Percentiles rank a stretch among this genome's conserved stretches.
Evolutionary conservation across 2,797 vertebrate species (phyloP).

Genomic region (Rhodeus uyekii): DNA sequence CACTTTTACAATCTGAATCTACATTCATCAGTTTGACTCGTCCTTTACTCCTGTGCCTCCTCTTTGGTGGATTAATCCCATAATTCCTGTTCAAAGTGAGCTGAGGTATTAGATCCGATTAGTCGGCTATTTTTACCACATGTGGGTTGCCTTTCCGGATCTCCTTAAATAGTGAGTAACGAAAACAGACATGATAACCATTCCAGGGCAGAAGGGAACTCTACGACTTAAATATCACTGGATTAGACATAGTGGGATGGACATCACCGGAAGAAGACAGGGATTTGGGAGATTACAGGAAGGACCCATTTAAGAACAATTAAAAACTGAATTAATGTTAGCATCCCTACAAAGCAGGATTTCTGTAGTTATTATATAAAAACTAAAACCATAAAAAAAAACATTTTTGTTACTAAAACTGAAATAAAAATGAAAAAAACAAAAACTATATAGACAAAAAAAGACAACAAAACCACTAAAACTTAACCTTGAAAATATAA

Average conservation of each 20-base stretch:
- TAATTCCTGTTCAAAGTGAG: constrained; percentile 8
- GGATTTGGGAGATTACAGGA: constrained; percentile 27
- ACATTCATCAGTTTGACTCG: not conserved
- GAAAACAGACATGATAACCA: constrained; percentile 40
- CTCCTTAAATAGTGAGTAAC: constrained; percentile 58
- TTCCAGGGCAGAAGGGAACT: constrained; percentile 22
- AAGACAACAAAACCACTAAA: not conserved
- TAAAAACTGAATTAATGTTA: not conserved
- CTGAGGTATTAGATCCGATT: constrained; percentile 42
- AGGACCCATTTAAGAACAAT: constrained; percentile 21
- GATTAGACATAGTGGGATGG: constrained; percentile 38
- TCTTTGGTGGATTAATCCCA: constrained; percentile 21
- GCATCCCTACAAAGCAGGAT: not conserved
- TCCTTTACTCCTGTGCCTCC: not conserved
- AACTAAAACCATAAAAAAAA: not conserved
- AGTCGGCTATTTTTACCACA: constrained; percentile 40
- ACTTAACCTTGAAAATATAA: not conserved
- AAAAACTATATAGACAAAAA: not conserved
- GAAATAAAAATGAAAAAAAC: not conserved
- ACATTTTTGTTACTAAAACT: not conserved
- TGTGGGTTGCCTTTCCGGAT: constrained; percentile 26
- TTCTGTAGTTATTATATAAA: not conserved
- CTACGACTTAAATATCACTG: constrained; percentile 46
- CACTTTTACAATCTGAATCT: not conserved
- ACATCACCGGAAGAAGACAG: constrained; percentile 13